Evolutionary conservation across 2,888 invertebrate species (phyloP), one percentile per base, ranked within the genome.

Genomic region (Silvanus unidentatus): DNA sequence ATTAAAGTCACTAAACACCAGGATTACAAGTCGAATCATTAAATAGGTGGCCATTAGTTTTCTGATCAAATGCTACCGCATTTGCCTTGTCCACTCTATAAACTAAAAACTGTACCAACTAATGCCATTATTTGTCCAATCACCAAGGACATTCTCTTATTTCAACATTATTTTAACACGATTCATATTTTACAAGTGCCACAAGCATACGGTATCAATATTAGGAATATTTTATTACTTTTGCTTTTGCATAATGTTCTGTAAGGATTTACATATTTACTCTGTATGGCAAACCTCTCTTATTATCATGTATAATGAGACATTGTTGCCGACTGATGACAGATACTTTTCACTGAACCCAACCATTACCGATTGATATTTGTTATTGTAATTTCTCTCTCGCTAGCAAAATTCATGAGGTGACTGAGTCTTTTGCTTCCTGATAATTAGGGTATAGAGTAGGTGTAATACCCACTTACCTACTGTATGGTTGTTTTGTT

Each of bases 1-100:
- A 57, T 57, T 55, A 67, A 67, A 64, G 62, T 62, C 60, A 56
- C 61, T 65, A 65, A 65, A 66, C 66, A 63, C 53, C 48, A 43
- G 55, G 54, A 58, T 57, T 57, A 57, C 57, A 59, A 57, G 56
- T 57, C 56, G 50, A 43, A 52, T 55, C 58, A 60, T 60, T 60
- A 58, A 54, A 53, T 45, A 52, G 55, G 54, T 53, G 54, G 52
- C 54, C 60, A 60, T 59, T 57, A 56, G 56, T 56, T 55, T 44
- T 49, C 46, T 57, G 57, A 63, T 63, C 64, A 62, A 62, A 59
- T 61, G 61, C 58, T 53, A 52, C 59, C 59, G 59, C 58, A 54
- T 48, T 54, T 22, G 8, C 22, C 22, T n/a, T n/a, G 52, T 54
- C 53, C 53, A 56, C 43, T 48, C 53, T 50, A 58, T 62, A 62